A percentile compares a stretch with the other conserved stretches of the same genome.
These are phyloP conservation scores for Anoura caudifer DNA, from an alignment of 2,113 vertebrate species.

Conservation along the genomic window DNA sequence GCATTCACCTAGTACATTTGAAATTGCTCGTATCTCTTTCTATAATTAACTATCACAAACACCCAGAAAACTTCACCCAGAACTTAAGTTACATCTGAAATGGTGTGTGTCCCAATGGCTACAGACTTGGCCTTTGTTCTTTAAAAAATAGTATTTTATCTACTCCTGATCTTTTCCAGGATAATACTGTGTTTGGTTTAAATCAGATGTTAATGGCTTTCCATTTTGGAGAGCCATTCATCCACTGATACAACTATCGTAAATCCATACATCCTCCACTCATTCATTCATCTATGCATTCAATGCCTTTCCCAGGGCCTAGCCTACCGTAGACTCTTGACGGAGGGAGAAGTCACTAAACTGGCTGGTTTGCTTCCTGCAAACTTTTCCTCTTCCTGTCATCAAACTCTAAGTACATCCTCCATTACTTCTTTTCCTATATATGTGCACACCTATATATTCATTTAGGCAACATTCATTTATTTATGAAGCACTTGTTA, in stretches of 20 bases:
- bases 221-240: not conserved
- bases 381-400: not conserved
- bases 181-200: not conserved
- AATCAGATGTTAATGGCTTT: not conserved
- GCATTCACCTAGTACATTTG: not conserved
- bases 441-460: not conserved
- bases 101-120: not conserved
- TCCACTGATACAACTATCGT: not conserved
- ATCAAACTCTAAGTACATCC: not conserved
- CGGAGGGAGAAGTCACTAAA: not conserved
- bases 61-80: not conserved
- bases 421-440: not conserved
- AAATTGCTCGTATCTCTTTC: not conserved
- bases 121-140: not conserved
- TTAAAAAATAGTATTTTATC: not conserved
- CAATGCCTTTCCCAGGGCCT: not conserved
- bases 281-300: not conserved
- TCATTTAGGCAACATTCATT: not conserved
- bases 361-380: not conserved
- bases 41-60: not conserved
- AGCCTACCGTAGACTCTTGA: not conserved
- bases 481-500: not conserved
- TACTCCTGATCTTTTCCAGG: not conserved
- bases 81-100: not conserved
- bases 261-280: not conserved